Conservation (phyloP, 2,113 vertebrate genomes). For the Bombycilla garrulus region DNA sequence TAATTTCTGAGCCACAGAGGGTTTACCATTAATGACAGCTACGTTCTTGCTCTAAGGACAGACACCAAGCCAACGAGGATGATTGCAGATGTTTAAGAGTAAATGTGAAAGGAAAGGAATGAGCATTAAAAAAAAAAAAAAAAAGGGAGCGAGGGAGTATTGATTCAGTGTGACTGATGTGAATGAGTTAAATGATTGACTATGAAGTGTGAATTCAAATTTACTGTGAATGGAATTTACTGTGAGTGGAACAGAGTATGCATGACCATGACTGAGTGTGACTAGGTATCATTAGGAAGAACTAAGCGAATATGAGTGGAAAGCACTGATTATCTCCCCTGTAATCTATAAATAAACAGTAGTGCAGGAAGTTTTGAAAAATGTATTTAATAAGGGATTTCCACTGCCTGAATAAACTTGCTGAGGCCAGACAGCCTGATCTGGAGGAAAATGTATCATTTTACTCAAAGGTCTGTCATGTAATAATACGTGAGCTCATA, state of each 20-base stretch:
- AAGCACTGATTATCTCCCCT: conserved; percentile 66
- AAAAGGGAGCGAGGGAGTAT: not conserved
- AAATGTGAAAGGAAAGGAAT: conserved; percentile 52
- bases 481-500: not conserved
- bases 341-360: conserved; percentile 72
- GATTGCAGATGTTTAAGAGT: conserved; percentile 29
- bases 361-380: conserved; percentile 70
- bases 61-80: not conserved
- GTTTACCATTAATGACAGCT: not conserved
- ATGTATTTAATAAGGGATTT: conserved; percentile 75
- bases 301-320: conserved; percentile 58
- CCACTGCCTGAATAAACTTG: conserved; percentile 69
- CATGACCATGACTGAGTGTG: conserved; percentile 69
- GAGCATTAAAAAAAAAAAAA: not conserved
- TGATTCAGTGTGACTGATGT: conserved; percentile 70
- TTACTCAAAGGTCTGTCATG: conserved; percentile 42
- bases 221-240: conserved; percentile 56
- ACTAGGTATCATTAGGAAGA: conserved; percentile 68
- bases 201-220: conserved; percentile 72
- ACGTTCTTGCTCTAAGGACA: not conserved
- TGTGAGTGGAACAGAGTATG: conserved; percentile 61
- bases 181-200: conserved; percentile 71
- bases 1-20: not conserved
- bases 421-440: conserved; percentile 58
- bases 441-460: conserved; percentile 62